A percentile compares a stretch with the other conserved stretches of the same genome.
phyloP scores from a whole-genome alignment of 2,113 vertebrate genomes.

The Epinephelus moara region DNA sequence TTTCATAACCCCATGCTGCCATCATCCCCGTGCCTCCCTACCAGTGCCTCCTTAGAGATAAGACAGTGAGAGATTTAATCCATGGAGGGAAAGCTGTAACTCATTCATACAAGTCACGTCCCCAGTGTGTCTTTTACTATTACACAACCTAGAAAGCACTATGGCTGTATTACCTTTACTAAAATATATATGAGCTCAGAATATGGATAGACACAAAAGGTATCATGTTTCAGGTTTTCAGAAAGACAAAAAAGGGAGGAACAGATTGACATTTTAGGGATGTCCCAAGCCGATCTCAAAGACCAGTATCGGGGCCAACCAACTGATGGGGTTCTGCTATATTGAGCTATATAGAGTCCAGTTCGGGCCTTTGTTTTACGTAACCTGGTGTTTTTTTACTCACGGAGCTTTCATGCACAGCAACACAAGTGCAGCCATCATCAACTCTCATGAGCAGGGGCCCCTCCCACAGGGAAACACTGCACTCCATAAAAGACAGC shows the following conservation, averaged over 20 bases:
- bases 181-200: neutral
- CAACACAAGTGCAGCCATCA: too few relatives aligned
- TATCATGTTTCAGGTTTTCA: neutral
- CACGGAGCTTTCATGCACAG: too few relatives aligned
- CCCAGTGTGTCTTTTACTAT: neutral
- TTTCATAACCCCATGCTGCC: slow-evolving; percentile 6
- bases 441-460: too few relatives aligned
- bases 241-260: neutral
- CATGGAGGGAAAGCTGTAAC: neutral
- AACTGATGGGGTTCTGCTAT: too few relatives aligned
- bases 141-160: neutral
- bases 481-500: too few relatives aligned
- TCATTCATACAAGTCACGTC: neutral
- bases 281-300: too few relatives aligned
- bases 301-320: too few relatives aligned
- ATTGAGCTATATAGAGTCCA: too few relatives aligned
- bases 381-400: too few relatives aligned
- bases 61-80: slow-evolving; percentile 14
- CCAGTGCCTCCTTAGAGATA: slow-evolving; percentile 7
- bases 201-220: neutral
- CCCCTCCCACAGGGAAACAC: too few relatives aligned
- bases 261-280: neutral
- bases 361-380: too few relatives aligned
- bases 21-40: slow-evolving; percentile 2
- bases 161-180: neutral